phyloP scores from a whole-genome alignment of 2,888 invertebrate genomes.

The Caenorhabditis uteleia region DNA sequence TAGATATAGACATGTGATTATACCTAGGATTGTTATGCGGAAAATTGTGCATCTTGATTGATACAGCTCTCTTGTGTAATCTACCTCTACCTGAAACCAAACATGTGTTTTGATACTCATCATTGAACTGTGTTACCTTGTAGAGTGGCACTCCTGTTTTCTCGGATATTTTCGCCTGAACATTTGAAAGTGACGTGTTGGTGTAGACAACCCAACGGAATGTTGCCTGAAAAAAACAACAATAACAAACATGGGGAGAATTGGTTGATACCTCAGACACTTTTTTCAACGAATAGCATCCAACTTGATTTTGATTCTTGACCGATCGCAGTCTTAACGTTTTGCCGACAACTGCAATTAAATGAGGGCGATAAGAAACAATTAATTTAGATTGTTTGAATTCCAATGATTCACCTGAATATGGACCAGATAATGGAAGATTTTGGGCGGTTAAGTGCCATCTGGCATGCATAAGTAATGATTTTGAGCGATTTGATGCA shows the following conservation, averaged over 20 bases:
- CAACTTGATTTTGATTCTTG: slow-evolving; percentile 26
- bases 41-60: slow-evolving; percentile 40
- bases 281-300: slow-evolving; percentile 24
- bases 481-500: slow-evolving; percentile 39
- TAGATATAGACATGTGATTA: not conserved
- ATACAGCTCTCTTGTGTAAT: slow-evolving; percentile 39
- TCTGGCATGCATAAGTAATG: slow-evolving; percentile 31
- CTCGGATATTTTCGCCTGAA: slow-evolving; percentile 35
- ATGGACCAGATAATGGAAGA: slow-evolving; percentile 47
- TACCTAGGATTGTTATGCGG: slow-evolving; percentile 48
- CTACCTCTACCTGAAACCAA: slow-evolving; percentile 41
- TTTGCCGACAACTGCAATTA: slow-evolving; percentile 41
- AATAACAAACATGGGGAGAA: too few relatives aligned
- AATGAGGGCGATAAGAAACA: too few relatives aligned
- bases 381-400: too few relatives aligned
- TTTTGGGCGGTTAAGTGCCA: slow-evolving; percentile 44
- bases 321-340: slow-evolving; percentile 33
- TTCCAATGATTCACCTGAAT: slow-evolving; percentile 33
- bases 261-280: slow-evolving; percentile 29
- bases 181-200: slow-evolving; percentile 23
- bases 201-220: slow-evolving; percentile 49
- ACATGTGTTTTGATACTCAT: not conserved
- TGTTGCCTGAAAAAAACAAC: slow-evolving; percentile 49
- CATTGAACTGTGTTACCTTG: slow-evolving; percentile 13
- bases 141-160: slow-evolving; percentile 27